These are phyloP conservation scores for Tigriopus japonicus DNA, from an alignment of 1,140 invertebrate species.

Conservation along the genomic window DNA sequence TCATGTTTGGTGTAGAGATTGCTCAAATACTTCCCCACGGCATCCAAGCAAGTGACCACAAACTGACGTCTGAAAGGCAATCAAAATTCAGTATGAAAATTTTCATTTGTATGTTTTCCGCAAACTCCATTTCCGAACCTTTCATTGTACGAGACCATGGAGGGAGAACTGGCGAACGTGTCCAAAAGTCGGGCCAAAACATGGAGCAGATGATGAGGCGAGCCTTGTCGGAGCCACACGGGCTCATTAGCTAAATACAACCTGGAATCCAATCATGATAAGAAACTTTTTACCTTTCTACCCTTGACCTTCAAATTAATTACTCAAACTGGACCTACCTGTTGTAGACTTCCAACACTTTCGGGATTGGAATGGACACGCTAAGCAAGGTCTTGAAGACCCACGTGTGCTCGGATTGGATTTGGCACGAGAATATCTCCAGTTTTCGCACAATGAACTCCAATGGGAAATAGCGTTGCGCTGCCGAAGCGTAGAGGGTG, in stretches of 20 bases:
- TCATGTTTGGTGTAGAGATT: slow-evolving; percentile 7
- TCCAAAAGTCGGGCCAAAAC: slow-evolving; percentile 18
- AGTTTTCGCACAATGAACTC: slow-evolving; percentile 30
- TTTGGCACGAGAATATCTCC: slow-evolving; percentile 24
- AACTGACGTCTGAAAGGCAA: background rate
- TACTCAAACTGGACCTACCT: slow-evolving; percentile 18
- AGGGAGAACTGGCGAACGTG: slow-evolving; percentile 16
- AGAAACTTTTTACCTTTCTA: too few relatives aligned
- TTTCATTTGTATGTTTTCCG: background rate
- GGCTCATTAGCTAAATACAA: slow-evolving; percentile 17
- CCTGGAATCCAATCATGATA: slow-evolving; percentile 10
- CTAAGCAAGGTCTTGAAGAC: slow-evolving; percentile 26
- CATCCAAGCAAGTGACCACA: slow-evolving; percentile 1
- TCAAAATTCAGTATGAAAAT: background rate
- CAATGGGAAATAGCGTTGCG: slow-evolving; percentile 34
- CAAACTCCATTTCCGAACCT: slow-evolving; percentile 10
- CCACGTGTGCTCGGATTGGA: slow-evolving; percentile 24
- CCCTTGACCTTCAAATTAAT: background rate
- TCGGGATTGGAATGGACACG: slow-evolving; percentile 26
- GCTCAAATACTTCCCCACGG: background rate
- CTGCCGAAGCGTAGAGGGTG: slow-evolving; percentile 25
- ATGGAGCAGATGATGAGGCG: slow-evolving; percentile 17
- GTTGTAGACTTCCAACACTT: slow-evolving; percentile 31
- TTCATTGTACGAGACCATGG: slow-evolving; percentile 8
- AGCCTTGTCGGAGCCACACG: slow-evolving; percentile 18